Conservation (phyloP, 2,888 invertebrate species). For the Masnerella sp. region DNA sequence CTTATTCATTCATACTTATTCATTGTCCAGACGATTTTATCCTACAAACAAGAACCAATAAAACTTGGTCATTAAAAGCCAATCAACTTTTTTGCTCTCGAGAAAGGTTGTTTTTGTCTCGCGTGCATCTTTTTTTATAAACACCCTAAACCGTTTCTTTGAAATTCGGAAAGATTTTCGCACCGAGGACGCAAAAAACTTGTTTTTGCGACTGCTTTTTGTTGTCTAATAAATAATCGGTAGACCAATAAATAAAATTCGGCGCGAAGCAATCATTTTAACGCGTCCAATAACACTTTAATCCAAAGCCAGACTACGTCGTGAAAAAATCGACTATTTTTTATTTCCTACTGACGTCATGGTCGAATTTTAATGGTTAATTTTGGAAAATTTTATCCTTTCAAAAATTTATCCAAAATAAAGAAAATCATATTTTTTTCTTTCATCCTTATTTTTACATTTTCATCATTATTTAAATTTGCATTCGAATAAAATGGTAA, state of each 20-base stretch:
- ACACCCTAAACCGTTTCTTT: conserved; percentile 7
- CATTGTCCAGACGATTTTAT: too few relatives aligned
- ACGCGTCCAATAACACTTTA: not conserved
- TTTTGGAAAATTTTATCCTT: too few relatives aligned
- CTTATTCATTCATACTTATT: too few relatives aligned
- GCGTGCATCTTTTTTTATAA: not conserved
- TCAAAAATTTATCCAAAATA: too few relatives aligned
- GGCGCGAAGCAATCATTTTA: conserved; percentile 22
- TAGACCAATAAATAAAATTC: conserved; percentile 38
- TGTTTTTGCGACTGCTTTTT: conserved; percentile 35
- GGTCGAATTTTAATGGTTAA: too few relatives aligned
- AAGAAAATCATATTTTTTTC: too few relatives aligned
- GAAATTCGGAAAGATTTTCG: conserved; percentile 9
- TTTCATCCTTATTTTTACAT: too few relatives aligned
- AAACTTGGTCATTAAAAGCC: conserved; percentile 11
- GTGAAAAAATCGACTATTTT: conserved; percentile 9
- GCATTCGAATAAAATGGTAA: too few relatives aligned
- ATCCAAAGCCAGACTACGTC: too few relatives aligned
- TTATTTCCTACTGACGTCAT: conserved; percentile 1
- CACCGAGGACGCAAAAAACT: not conserved
- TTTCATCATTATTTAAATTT: too few relatives aligned
- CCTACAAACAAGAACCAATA: conserved; percentile 5
- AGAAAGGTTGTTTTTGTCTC: conserved; percentile 15
- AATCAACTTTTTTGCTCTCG: conserved; percentile 30
- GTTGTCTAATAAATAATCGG: conserved; percentile 16